Conservation (phyloP, 2,797 vertebrate genomes). For the Rhabdophis nuchalis region DNA sequence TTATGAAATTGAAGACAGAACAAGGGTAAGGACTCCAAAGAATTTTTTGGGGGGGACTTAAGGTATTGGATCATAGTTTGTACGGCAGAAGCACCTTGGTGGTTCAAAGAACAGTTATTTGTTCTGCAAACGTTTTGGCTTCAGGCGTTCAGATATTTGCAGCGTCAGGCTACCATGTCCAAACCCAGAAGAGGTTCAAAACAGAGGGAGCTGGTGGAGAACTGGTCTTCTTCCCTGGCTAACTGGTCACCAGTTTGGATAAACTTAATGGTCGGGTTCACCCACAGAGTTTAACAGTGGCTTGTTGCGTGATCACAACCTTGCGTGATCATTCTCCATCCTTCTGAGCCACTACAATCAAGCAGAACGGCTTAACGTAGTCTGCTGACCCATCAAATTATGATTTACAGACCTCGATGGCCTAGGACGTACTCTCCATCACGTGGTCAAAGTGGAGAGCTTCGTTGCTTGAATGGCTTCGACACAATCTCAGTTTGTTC, state of each 20-base stretch:
- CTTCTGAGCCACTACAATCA: not conserved
- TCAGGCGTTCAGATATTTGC: conserved; percentile 33
- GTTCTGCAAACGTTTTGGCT: conserved; percentile 34
- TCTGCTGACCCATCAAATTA: not conserved
- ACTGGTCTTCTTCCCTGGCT: not conserved
- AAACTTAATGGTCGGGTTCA: not conserved
- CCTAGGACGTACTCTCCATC: not conserved
- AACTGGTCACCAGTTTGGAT: not conserved
- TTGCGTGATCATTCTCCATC: not conserved
- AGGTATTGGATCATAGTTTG: conserved; percentile 16
- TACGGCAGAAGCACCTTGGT: conserved; percentile 35
- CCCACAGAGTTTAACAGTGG: not conserved
- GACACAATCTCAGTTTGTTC: not conserved
- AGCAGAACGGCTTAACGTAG: not conserved
- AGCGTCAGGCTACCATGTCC: not conserved
- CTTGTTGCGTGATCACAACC: not conserved
- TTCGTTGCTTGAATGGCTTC: not conserved
- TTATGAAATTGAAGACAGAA: conserved; percentile 95
- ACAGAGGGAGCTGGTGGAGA: not conserved
- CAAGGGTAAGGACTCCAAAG: conserved; percentile 79
- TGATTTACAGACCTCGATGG: not conserved
- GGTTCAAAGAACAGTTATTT: conserved; percentile 27
- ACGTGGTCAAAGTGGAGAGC: not conserved
- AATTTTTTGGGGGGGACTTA: conserved; percentile 24
- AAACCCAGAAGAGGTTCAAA: not conserved